Percentiles rank a stretch among this genome's conserved stretches.
phyloP scores from a whole-genome alignment of 2,888 invertebrate species.

The Tinea pellionella region DNA sequence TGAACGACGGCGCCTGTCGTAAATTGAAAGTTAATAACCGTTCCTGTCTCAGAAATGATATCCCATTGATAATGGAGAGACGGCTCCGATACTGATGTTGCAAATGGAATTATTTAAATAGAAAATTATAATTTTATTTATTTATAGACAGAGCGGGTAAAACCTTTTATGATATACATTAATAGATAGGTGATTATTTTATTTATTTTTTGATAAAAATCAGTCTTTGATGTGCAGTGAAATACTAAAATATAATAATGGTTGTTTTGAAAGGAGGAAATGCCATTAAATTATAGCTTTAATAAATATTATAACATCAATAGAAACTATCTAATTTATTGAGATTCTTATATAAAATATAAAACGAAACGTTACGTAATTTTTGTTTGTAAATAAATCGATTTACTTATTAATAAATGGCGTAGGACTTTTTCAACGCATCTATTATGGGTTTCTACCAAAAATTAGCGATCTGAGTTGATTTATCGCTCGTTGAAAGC shows the following conservation, averaged over 20 bases:
- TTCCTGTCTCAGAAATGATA: slow-evolving; percentile 8
- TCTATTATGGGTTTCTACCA: neutral
- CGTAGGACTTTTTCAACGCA: neutral
- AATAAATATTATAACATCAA: slow-evolving; percentile 5
- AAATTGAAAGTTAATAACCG: slow-evolving; percentile 13
- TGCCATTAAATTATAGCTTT: neutral
- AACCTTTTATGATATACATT: too few relatives aligned
- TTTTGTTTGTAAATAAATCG: neutral
- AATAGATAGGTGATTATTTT: too few relatives aligned
- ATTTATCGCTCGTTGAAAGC: slow-evolving; percentile 5
- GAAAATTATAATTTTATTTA: too few relatives aligned
- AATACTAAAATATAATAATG: neutral
- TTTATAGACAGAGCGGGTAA: too few relatives aligned
- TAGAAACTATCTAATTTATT: neutral
- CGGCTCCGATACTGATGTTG: neutral
- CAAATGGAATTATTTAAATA: too few relatives aligned
- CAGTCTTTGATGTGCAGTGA: neutral
- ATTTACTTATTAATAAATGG: neutral
- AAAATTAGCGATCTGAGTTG: slow-evolving; percentile 3
- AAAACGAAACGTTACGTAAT: neutral
- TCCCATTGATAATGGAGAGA: neutral
- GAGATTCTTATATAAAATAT: neutral
- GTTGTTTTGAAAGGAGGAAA: neutral
- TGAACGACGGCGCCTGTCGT: slow-evolving; percentile 8
- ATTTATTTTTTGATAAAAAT: too few relatives aligned